phyloP scores from a whole-genome alignment of 92 coral and sea anemone genomes.

The Porites lobata region DNA sequence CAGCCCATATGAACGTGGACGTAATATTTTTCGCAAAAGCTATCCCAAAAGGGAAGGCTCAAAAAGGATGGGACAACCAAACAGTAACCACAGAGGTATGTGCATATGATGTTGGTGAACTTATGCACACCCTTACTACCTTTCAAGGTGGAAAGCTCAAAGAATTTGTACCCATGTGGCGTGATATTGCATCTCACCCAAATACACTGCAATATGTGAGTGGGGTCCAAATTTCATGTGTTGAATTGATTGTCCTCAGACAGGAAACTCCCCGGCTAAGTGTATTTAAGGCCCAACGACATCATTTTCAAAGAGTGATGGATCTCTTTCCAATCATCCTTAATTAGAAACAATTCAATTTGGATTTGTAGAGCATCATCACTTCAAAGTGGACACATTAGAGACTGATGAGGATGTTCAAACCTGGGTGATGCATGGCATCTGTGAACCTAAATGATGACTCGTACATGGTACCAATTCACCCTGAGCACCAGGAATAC shows the following conservation, averaged over 20 bases:
- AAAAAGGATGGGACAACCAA: no score
- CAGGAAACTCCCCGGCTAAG: conserved; percentile 57
- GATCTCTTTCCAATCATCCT: conserved; percentile 4
- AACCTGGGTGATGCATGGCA: conserved; percentile 10
- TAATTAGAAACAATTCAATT: not conserved
- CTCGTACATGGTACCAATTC: not conserved
- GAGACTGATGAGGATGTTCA: not conserved
- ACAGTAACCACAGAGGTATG: no score
- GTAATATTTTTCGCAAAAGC: no score
- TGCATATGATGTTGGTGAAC: no score
- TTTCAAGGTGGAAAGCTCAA: conserved; percentile 48
- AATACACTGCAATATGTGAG: conserved; percentile 56
- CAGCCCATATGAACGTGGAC: no score
- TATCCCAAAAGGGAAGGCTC: no score
- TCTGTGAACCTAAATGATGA: not conserved
- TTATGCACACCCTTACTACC: no score
- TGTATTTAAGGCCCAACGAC: conserved; percentile 52
- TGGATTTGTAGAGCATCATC: conserved; percentile 12
- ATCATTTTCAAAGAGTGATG: not conserved
- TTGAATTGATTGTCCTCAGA: conserved; percentile 28
- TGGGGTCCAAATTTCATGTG: conserved; percentile 68
- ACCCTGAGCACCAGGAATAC: not conserved
- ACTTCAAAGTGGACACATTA: conserved; percentile 10
- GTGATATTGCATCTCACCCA: conserved; percentile 47
- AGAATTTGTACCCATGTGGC: conserved; percentile 50